Evolutionary conservation across 1,140 invertebrate species (phyloP).

Genomic region (Venustaconcha ellipsiformis): DNA sequence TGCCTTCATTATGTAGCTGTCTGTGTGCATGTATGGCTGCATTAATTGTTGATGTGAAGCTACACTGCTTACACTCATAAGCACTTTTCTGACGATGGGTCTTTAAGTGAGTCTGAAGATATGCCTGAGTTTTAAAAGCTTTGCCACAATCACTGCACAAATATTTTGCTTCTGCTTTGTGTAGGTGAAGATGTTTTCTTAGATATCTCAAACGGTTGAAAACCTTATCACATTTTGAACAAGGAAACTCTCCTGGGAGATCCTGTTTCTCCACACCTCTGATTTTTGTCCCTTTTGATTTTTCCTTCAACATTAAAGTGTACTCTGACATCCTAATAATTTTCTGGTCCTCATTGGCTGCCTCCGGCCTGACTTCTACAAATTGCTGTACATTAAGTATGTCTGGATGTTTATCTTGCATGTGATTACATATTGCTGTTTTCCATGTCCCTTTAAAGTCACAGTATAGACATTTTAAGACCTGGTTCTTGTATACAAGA

Average conservation of each 20-base stretch:
- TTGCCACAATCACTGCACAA: slow-evolving; percentile 63
- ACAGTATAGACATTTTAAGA: slow-evolving; percentile 60
- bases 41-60: slow-evolving; percentile 58
- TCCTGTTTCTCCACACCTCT: slow-evolving; percentile 58
- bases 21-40: slow-evolving; percentile 62
- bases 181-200: slow-evolving; percentile 51
- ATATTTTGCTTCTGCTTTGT: slow-evolving; percentile 50
- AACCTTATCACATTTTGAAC: slow-evolving; percentile 57
- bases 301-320: slow-evolving; percentile 16
- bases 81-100: slow-evolving; percentile 50
- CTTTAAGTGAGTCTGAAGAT: slow-evolving; percentile 51
- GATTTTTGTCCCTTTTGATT: slow-evolving; percentile 19
- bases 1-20: slow-evolving; percentile 59
- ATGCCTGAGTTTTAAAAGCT: slow-evolving; percentile 56
- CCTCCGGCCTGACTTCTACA: slow-evolving; percentile 17
- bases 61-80: slow-evolving; percentile 61
- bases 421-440: slow-evolving; percentile 50
- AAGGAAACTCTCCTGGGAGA: slow-evolving; percentile 52
- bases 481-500: slow-evolving; percentile 36
- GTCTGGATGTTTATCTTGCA: slow-evolving; percentile 47
- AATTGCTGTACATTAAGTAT: slow-evolving; percentile 33
- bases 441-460: slow-evolving; percentile 46
- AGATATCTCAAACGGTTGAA: slow-evolving; percentile 60
- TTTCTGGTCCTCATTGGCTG: slow-evolving; percentile 21
- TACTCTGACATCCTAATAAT: slow-evolving; percentile 54